These are phyloP conservation scores for Semotilus atromaculatus DNA, from an alignment of 2,797 vertebrate genomes.

Conservation along the genomic window DNA sequence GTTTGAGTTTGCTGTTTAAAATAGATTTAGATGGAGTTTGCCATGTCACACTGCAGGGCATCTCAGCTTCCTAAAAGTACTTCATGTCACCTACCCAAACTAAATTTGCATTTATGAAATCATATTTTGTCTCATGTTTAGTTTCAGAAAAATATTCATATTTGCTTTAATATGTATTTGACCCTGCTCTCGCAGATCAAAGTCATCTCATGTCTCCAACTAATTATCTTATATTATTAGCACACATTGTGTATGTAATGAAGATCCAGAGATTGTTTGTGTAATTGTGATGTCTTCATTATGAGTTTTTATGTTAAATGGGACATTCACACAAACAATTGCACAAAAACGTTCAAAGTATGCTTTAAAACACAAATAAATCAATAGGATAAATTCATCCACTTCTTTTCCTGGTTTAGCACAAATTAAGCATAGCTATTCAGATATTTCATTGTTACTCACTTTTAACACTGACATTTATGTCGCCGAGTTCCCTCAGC, in stretches of 20 bases:
- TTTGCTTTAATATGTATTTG: conserved; percentile 45
- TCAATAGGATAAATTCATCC: background rate
- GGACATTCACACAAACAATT: background rate
- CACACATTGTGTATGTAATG: conserved; percentile 39
- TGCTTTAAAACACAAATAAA: background rate
- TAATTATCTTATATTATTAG: conserved; percentile 41
- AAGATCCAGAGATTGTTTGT: background rate
- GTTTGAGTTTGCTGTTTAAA: background rate
- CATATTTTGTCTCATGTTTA: conserved; percentile 1
- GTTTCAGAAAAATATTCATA: conserved; percentile 35
- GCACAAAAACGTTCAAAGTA: background rate
- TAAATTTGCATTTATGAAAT: conserved; percentile 17
- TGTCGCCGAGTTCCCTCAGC: conserved; percentile 81
- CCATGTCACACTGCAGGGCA: background rate
- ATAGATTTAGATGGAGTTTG: background rate
- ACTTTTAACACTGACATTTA: conserved; percentile 86
- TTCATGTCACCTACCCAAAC: background rate
- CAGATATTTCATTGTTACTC: conserved; percentile 10
- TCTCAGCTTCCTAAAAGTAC: background rate
- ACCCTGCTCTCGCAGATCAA: background rate
- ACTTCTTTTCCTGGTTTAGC: background rate
- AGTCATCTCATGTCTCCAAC: conserved; percentile 41
- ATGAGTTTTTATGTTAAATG: background rate
- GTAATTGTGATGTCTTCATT: background rate
- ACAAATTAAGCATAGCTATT: background rate